Percentiles rank a stretch among this genome's conserved stretches.
Conservation (phyloP, 2,797 vertebrate species). For the Ispidina picta region DNA sequence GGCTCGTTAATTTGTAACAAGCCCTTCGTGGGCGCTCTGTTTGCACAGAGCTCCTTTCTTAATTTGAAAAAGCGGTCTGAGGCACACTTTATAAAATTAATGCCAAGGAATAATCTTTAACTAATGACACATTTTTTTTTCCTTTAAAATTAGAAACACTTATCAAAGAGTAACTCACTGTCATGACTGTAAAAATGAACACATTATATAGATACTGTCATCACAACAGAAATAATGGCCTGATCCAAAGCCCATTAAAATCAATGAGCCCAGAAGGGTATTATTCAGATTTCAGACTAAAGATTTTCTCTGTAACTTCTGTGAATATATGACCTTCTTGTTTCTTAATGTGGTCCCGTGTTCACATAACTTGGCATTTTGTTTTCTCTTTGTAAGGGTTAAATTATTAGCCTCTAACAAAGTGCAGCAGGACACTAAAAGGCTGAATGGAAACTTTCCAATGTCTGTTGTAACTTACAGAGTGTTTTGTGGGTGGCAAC, state of each 20-base stretch:
- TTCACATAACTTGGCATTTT: neutral
- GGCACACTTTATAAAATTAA: constrained; percentile 35
- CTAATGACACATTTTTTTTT: constrained; percentile 21
- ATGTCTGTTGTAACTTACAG: neutral
- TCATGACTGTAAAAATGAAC: constrained; percentile 19
- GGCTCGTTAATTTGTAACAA: neutral
- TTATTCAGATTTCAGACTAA: neutral
- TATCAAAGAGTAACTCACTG: constrained; percentile 33
- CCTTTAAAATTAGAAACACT: constrained; percentile 35
- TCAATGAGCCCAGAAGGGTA: neutral
- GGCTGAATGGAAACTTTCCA: neutral
- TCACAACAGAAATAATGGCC: constrained; percentile 23
- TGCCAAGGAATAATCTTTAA: constrained; percentile 32
- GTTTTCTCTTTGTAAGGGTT: neutral
- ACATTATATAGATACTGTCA: neutral
- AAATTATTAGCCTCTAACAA: neutral
- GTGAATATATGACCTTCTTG: neutral
- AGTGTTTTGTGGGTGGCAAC: neutral
- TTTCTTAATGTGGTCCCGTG: neutral
- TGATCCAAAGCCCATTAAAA: constrained; percentile 12
- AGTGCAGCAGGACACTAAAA: neutral
- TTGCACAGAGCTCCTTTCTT: neutral
- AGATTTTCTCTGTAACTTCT: neutral
- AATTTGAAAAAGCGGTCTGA: constrained; percentile 9
- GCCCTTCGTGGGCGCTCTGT: neutral